Percentiles rank a stretch among this genome's conserved stretches.
Evolutionary conservation across 2,113 vertebrate genomes (phyloP).

Genomic region (Rhea americana): DNA sequence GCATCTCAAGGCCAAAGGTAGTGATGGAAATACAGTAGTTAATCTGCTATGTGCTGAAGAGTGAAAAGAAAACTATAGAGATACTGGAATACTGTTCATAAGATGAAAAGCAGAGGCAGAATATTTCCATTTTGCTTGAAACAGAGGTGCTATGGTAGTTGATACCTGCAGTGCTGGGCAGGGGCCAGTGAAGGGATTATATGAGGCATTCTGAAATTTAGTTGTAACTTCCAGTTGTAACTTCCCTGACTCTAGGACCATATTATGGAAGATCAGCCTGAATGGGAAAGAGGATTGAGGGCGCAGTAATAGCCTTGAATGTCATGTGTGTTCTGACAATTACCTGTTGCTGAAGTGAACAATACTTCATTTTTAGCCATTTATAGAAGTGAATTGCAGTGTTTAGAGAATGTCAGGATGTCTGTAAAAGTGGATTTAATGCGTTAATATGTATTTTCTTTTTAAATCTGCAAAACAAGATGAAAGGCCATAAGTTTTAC

Average conservation of each 20-base stretch:
- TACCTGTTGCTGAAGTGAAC: not conserved
- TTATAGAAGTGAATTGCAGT: not conserved
- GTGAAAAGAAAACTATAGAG: not conserved
- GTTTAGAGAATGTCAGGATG: not conserved
- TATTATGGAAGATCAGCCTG: not conserved
- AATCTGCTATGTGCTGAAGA: not conserved
- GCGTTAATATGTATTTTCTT: not conserved
- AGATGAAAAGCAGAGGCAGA: not conserved
- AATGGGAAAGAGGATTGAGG: not conserved
- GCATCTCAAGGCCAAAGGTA: not conserved
- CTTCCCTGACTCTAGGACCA: rapidly evolving
- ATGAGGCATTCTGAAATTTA: not conserved
- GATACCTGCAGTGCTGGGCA: not conserved
- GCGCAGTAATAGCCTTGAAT: not conserved
- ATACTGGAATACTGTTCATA: not conserved
- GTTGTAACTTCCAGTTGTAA: not conserved
- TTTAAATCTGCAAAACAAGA: not conserved
- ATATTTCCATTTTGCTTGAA: not conserved
- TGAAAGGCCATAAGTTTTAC: not conserved
- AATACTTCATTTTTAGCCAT: not conserved
- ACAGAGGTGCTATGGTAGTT: not conserved
- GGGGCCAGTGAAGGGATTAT: not conserved
- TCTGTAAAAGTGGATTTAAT: not conserved
- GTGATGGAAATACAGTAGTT: not conserved
- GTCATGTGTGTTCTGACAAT: not conserved